phyloP scores from a whole-genome alignment of 2,797 vertebrate species.

The Lycodopsis pacificus region DNA sequence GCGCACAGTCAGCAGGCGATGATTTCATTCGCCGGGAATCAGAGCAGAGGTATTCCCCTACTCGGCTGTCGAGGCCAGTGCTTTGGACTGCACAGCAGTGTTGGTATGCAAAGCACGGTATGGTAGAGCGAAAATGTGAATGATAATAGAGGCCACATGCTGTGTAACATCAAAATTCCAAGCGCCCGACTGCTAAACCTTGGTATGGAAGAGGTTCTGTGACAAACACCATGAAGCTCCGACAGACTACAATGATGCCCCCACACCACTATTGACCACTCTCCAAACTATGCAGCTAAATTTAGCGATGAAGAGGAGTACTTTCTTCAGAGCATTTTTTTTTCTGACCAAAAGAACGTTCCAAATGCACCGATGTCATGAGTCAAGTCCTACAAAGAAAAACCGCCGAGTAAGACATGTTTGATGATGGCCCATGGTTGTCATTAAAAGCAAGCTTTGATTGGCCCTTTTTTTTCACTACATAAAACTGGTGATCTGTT shows the following conservation, averaged over 20 bases:
- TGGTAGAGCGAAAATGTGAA: not conserved
- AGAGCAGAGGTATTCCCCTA: conserved; percentile 71
- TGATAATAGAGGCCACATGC: not conserved
- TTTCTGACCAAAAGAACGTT: conserved; percentile 61
- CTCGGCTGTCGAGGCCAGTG: conserved; percentile 8
- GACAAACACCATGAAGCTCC: conserved; percentile 27
- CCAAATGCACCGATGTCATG: conserved; percentile 62
- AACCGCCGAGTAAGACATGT: conserved; percentile 47
- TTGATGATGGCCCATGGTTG: conserved; percentile 53
- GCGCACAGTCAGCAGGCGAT: conserved; percentile 44
- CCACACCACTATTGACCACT: conserved; percentile 50
- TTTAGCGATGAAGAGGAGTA: conserved; percentile 54
- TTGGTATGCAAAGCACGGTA: conserved; percentile 5
- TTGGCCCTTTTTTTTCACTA: conserved; percentile 18
- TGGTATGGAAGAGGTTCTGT: conserved; percentile 31
- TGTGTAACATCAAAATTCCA: conserved; percentile 2
- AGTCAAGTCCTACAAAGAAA: conserved; percentile 55
- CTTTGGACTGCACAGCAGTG: conserved; percentile 6
- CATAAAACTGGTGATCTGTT: conserved; percentile 47
- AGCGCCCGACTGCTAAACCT: not conserved
- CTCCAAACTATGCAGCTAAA: conserved; percentile 55
- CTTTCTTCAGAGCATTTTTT: conserved; percentile 55
- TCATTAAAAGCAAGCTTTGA: conserved; percentile 58
- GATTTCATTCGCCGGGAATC: conserved; percentile 59
- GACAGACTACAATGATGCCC: conserved; percentile 44